These are phyloP conservation scores for Coleophora deauratella DNA, from an alignment of 2,888 invertebrate species.

Conservation along the genomic window DNA sequence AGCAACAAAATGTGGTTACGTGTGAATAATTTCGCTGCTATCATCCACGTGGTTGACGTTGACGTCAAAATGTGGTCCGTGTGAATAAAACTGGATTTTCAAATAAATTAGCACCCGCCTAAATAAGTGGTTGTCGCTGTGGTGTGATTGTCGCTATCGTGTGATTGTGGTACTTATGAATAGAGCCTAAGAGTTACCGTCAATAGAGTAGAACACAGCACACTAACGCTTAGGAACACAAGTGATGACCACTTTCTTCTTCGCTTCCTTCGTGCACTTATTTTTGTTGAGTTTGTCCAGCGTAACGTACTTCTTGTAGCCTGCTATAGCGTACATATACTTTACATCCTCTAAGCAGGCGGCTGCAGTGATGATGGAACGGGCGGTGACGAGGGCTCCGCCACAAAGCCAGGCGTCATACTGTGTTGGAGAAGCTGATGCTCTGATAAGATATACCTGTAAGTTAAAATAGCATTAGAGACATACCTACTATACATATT, in stretches of 20 bases:
- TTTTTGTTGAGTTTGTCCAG: slow-evolving; percentile 18
- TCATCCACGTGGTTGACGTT: too few species aligned
- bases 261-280: slow-evolving; percentile 25
- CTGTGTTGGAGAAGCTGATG: slow-evolving; percentile 7
- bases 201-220: too few species aligned
- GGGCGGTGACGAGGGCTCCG: slow-evolving; percentile 22
- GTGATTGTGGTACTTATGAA: too few species aligned
- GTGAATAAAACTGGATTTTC: too few species aligned
- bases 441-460: slow-evolving; percentile 26
- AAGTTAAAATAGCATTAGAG: background rate
- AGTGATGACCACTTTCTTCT: slow-evolving; percentile 32
- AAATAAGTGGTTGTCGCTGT: too few species aligned
- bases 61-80: too few species aligned
- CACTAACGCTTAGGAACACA: slow-evolving; percentile 14
- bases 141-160: too few species aligned
- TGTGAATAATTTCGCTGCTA: too few species aligned
- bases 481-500: too few species aligned
- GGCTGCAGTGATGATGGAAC: slow-evolving; percentile 28
- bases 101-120: too few species aligned
- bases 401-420: slow-evolving; percentile 33
- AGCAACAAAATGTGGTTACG: too few species aligned
- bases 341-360: slow-evolving; percentile 31
- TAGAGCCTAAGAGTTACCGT: too few species aligned
- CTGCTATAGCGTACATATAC: slow-evolving; percentile 28
- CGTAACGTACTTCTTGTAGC: slow-evolving; percentile 29